These are phyloP conservation scores for Tetrao urogallus DNA, from an alignment of 2,113 vertebrate species.

Conservation along the genomic window DNA sequence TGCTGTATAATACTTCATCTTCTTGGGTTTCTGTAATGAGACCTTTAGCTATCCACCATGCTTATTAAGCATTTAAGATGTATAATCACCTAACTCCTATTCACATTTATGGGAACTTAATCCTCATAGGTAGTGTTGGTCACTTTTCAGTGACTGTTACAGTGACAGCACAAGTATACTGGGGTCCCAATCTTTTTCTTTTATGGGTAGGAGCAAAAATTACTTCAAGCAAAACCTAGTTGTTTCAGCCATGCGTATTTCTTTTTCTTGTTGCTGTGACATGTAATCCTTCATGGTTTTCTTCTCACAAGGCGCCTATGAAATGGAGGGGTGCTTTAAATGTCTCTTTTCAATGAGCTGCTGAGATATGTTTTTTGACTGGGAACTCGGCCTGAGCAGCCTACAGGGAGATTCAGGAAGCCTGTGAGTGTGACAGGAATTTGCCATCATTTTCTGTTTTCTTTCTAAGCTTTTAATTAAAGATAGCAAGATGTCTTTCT, in stretches of 20 bases:
- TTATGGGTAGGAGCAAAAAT: neutral
- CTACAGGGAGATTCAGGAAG: fast-evolving
- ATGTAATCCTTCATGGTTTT: neutral
- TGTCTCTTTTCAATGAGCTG: neutral
- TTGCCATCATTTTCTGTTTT: neutral
- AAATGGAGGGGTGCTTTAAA: neutral
- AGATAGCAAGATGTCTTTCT: neutral
- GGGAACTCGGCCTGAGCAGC: neutral
- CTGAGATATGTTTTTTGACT: neutral
- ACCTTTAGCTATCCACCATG: neutral
- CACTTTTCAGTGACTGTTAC: neutral
- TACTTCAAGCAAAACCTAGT: neutral
- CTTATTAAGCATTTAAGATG: neutral
- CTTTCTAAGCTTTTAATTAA: neutral
- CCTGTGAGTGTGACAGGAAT: neutral
- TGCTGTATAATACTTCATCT: neutral
- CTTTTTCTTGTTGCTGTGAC: neutral
- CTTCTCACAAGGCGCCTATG: neutral
- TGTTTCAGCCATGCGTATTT: neutral
- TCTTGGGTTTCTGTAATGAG: neutral
- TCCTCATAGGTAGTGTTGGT: neutral
- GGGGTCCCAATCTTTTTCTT: fast-evolving
- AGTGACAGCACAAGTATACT: neutral
- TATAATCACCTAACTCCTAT: neutral
- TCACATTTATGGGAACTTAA: neutral